Evolutionary conservation across 2,888 invertebrate species (phyloP).

Genomic region (Apotomis betuletana): DNA sequence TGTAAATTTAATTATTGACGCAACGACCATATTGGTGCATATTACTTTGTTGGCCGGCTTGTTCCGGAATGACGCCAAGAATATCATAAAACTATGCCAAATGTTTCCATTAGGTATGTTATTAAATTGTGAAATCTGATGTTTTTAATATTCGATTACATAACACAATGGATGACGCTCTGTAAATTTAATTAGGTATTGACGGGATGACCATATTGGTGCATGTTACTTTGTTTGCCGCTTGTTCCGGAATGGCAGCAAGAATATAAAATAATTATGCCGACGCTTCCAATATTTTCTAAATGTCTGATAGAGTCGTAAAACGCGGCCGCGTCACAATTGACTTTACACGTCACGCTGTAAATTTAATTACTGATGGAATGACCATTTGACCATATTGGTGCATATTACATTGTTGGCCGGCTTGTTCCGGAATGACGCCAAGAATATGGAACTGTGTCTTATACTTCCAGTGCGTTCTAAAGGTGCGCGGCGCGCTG

Average conservation of each 20-base stretch:
- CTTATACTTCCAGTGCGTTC: conserved; percentile 1
- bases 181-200: conserved; percentile 72
- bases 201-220: conserved; percentile 53
- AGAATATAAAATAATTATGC: not conserved
- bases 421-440: conserved; percentile 53
- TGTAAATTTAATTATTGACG: conserved; percentile 75
- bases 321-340: conserved; percentile 27
- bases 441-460: conserved; percentile 21
- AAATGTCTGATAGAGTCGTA: not conserved
- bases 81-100: not conserved
- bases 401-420: conserved; percentile 62
- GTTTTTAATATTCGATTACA: too few relatives aligned
- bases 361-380: conserved; percentile 75
- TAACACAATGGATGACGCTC: conserved; percentile 47
- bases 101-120: too few relatives aligned
- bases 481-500: conserved; percentile 48
- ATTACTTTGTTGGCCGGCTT: conserved; percentile 62
- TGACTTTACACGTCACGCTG: conserved; percentile 55
- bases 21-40: conserved; percentile 48
- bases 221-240: conserved; percentile 62
- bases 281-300: conserved; percentile 1
- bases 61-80: conserved; percentile 53
- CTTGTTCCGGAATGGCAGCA: conserved; percentile 53
- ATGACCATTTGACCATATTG: conserved; percentile 46
- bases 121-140: not conserved